A percentile compares a stretch with the other conserved stretches of the same genome.
Conservation (phyloP, 1,140 invertebrate species). For the Bombus superbus region DNA sequence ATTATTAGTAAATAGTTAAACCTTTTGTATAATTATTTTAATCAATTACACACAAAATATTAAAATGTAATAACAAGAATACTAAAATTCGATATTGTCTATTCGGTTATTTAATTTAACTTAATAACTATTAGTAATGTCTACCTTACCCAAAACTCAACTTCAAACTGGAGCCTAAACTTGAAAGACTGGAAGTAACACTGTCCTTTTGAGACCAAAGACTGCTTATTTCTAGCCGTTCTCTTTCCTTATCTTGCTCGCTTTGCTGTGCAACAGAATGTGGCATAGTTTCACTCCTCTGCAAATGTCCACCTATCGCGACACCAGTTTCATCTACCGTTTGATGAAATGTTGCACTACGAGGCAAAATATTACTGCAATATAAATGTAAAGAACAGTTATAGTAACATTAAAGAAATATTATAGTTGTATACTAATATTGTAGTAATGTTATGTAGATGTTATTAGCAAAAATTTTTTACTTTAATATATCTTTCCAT, state of each 20-base stretch:
- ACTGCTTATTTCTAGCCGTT: constrained; percentile 78
- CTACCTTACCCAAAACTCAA: constrained; percentile 91
- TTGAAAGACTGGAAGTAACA: constrained; percentile 89
- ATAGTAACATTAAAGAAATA: too few species aligned
- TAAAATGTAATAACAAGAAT: too few species aligned
- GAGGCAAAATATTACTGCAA: constrained; percentile 75
- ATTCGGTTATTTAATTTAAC: too few species aligned
- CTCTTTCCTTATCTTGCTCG: constrained; percentile 80
- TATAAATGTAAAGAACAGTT: not conserved
- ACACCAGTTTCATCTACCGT: constrained; percentile 74
- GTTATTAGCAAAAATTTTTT: too few species aligned
- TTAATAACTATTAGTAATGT: not conserved
- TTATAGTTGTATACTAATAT: too few species aligned
- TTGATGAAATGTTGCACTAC: constrained; percentile 81
- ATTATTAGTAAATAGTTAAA: too few species aligned
- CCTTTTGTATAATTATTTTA: too few species aligned
- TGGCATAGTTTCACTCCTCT: constrained; percentile 92
- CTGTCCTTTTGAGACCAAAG: constrained; percentile 84
- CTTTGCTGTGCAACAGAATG: constrained; percentile 80
- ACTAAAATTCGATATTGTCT: too few species aligned
- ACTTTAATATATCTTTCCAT: too few species aligned
- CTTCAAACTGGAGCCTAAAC: constrained; percentile 90
- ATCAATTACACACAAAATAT: too few species aligned
- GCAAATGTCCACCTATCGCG: constrained; percentile 82
- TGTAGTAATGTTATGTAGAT: not conserved